Base-by-base conservation (phyloP, 2,888 invertebrate species). In the Ashinkailepas kermadecensis region DNA sequence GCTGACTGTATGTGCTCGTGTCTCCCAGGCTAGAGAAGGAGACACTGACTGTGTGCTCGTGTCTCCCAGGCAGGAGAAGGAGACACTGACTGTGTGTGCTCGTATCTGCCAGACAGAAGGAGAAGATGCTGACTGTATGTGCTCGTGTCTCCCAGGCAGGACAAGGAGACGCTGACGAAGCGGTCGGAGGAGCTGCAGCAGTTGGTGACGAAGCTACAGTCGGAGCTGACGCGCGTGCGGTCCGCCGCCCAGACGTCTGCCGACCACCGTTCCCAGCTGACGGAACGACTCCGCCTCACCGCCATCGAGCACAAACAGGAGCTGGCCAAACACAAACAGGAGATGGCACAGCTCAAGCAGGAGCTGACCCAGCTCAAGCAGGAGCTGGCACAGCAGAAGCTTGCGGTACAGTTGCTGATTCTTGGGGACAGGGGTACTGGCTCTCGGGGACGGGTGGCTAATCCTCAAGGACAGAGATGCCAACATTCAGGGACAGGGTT, bases 331-430 rank as follows among this genome's bases (percentile, higher is more conserved):
- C 39, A 39, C 39, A 39, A 39, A 39, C 39, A 39, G 39, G 39
- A 78, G 57, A 56, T 15, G 56, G 21, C 54, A 56, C 57, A 78
- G 58, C 79, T 57, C 23, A 23, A 88, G 82, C 94, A 94, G 81
- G 93, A 94, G 85, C 87, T 92, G 4, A 89, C 89, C 82, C 86
- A 88, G 67, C 85, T 93, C 0, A 92, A 91, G 86, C 87, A 89
- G 64, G 93, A 93, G 82, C 93, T 92, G 86, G 85, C 86, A 0
- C 86, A 93, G 64, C 94, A 94, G 85, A 92, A 92, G 84, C 93
- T 94, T 86, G 88, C 12, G 54, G 74, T 74, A 39, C 39, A 4
- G 39, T 39, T 39, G 39, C 39, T 39, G 39, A 39, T 39, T 39
- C 39, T 39, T 4, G 4, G 39, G 39, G 39, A 39, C 39, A 39